phyloP scores from a whole-genome alignment of 2,797 vertebrate genomes.

The Galago senegalensis region DNA sequence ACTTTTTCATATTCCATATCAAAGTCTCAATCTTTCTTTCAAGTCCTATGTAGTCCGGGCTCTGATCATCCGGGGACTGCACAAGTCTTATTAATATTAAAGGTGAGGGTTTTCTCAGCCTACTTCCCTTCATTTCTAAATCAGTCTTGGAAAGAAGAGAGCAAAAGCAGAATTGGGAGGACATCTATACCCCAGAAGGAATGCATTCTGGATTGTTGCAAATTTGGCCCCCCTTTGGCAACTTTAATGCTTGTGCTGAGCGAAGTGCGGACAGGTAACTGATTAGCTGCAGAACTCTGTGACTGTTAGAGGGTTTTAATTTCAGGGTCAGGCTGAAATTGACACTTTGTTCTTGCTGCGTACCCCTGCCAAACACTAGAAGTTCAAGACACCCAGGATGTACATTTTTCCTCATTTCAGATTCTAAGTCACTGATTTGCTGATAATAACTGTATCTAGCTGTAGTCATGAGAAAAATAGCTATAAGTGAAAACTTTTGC shows the following conservation, averaged over 20 bases:
- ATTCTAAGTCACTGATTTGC: slow-evolving; percentile 25
- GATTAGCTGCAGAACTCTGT: slow-evolving; percentile 37
- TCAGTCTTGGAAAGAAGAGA: slow-evolving; percentile 59
- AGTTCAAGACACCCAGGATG: neutral
- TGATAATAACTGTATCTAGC: neutral
- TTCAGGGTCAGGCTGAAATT: slow-evolving; percentile 37
- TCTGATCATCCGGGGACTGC: slow-evolving; percentile 77
- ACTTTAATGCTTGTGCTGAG: slow-evolving; percentile 53
- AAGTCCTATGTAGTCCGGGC: slow-evolving; percentile 79
- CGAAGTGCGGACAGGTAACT: slow-evolving; percentile 3
- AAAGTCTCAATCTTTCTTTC: slow-evolving; percentile 80
- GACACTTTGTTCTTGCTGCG: neutral
- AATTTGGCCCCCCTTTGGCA: slow-evolving; percentile 37
- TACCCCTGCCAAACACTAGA: neutral
- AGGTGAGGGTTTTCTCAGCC: slow-evolving; percentile 76
- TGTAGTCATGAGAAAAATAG: slow-evolving; percentile 1
- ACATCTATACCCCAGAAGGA: neutral
- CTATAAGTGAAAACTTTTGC: neutral
- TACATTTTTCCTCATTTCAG: slow-evolving; percentile 1
- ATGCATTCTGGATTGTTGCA: slow-evolving; percentile 6
- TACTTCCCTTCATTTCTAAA: slow-evolving; percentile 66
- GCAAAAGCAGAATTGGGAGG: slow-evolving; percentile 59
- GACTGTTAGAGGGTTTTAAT: slow-evolving; percentile 37
- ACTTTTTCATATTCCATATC: slow-evolving; percentile 82
- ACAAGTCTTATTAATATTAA: slow-evolving; percentile 81